Percentiles rank a stretch among this genome's conserved stretches.
phyloP scores from a whole-genome alignment of 2,797 vertebrate genomes.

The Pipistrellus pipistrellus region DNA sequence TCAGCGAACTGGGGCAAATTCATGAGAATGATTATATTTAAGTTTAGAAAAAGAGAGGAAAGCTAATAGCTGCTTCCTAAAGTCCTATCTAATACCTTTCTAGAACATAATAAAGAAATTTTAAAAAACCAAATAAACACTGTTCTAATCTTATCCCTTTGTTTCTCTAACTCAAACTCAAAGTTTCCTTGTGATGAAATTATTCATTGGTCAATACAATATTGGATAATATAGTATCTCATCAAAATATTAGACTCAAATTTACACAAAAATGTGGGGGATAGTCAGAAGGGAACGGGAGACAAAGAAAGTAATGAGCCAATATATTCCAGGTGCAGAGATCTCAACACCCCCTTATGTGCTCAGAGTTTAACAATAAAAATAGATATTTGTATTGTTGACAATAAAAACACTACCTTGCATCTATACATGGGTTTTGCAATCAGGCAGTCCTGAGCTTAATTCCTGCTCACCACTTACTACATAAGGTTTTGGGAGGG shows the following conservation, averaged over 20 bases:
- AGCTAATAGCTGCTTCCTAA: constrained; percentile 11
- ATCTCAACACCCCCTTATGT: background rate
- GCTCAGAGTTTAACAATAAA: background rate
- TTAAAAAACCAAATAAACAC: background rate
- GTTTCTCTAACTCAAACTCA: background rate
- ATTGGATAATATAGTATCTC: background rate
- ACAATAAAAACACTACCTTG: background rate
- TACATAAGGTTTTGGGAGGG: background rate
- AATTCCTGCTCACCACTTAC: background rate
- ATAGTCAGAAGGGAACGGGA: background rate
- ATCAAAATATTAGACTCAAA: constrained; percentile 13
- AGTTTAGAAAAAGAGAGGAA: background rate
- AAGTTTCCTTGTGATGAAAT: constrained; percentile 34
- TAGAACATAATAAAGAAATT: background rate
- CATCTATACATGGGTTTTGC: background rate
- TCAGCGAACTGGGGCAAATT: background rate
- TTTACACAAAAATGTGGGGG: constrained; percentile 8
- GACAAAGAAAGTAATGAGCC: background rate
- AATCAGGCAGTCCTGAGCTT: background rate
- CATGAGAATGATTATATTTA: background rate
- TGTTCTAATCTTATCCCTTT: background rate
- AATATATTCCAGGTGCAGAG: background rate
- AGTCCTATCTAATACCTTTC: background rate
- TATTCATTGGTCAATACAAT: background rate
- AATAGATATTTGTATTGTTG: background rate